Conservation (phyloP, 2,888 invertebrate species). For the Lasioglossum figueresi region DNA sequence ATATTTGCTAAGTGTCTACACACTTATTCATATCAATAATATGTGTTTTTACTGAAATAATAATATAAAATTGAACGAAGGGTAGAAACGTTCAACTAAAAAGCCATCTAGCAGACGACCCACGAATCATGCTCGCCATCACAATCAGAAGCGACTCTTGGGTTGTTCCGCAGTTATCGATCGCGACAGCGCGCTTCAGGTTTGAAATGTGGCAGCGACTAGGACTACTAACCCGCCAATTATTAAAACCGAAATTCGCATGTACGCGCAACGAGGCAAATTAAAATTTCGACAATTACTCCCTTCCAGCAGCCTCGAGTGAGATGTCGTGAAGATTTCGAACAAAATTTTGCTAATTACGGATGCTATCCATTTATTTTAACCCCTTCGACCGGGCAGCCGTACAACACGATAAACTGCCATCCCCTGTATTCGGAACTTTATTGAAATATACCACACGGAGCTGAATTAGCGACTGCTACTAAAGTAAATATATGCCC, state of each 20-base stretch:
- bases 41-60: background rate
- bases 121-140: background rate
- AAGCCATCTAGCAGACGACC: conserved; percentile 22
- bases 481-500: background rate
- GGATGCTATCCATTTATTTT: background rate
- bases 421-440: background rate
- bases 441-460: background rate
- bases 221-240: background rate
- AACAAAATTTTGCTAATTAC: background rate
- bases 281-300: conserved; percentile 5
- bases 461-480: background rate
- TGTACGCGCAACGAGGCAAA: conserved; percentile 15
- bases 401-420: background rate
- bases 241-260: conserved; percentile 7
- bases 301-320: background rate
- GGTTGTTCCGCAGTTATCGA: background rate
- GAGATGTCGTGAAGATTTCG: background rate
- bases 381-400: background rate
- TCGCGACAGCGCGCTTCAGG: background rate
- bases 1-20: background rate
- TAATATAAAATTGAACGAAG: background rate
- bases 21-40: background rate
- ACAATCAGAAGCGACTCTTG: background rate
- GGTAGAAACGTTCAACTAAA: background rate
- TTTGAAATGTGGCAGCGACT: conserved; percentile 35